A percentile compares a stretch with the other conserved stretches of the same genome.
These are phyloP conservation scores for Oscarella lobularis DNA, from an alignment of 37 sponge, comb jelly and placozoan genomes.

Conservation along the genomic window DNA sequence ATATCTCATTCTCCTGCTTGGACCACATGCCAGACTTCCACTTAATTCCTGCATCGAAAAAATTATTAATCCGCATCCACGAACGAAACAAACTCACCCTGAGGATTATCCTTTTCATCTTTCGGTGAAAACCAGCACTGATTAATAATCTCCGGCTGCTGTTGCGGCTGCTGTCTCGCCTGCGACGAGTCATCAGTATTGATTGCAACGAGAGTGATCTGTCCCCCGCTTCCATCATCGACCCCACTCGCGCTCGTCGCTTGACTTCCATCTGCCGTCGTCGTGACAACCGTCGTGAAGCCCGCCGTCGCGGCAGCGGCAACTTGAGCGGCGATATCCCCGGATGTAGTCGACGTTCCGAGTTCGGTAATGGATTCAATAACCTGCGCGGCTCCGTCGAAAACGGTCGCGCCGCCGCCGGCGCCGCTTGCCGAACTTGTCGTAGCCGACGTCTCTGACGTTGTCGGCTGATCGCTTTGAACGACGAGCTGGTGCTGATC, in stretches of 20 bases:
- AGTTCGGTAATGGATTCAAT: neutral
- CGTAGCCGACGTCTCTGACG: constrained; percentile 1
- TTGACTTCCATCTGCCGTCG: neutral
- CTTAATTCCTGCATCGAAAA: neutral
- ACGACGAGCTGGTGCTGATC: neutral
- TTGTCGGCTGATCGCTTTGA: neutral
- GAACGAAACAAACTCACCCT: too few relatives aligned
- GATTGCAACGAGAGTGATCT: neutral
- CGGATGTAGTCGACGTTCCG: neutral
- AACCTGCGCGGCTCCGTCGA: neutral
- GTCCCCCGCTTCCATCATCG: neutral
- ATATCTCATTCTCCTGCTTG: neutral
- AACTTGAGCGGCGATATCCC: neutral
- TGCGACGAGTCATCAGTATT: neutral
- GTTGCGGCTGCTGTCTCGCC: neutral
- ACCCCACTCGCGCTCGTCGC: neutral
- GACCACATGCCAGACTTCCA: constrained; percentile 8
- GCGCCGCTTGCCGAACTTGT: too few relatives aligned
- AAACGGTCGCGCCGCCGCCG: neutral
- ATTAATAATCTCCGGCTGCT: neutral
- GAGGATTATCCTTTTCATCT: neutral
- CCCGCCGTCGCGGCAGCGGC: neutral
- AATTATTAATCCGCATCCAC: too few relatives aligned
- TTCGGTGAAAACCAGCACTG: constrained; percentile 5
- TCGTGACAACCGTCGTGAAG: neutral